Percentiles rank a stretch among this genome's conserved stretches.
These are phyloP conservation scores for Nylanderia fulva DNA, from an alignment of 1,140 invertebrate species.

Conservation along the genomic window DNA sequence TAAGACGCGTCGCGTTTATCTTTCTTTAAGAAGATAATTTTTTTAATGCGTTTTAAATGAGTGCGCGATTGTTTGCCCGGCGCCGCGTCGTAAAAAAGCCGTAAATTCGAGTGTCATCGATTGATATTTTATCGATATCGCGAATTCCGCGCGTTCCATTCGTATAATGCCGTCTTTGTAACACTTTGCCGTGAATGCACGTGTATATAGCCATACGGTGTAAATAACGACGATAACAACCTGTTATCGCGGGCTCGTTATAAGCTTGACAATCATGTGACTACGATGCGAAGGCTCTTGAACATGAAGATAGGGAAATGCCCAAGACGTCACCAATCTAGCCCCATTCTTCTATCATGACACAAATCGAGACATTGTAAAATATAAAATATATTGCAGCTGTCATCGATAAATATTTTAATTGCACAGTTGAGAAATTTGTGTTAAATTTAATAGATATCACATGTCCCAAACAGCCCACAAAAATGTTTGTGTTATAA, in stretches of 20 bases:
- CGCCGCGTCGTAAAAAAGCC: too few species aligned
- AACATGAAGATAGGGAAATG: constrained; percentile 36
- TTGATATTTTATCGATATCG: constrained; percentile 44
- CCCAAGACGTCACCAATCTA: neutral
- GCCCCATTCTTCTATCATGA: constrained; percentile 16
- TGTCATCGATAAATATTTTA: neutral
- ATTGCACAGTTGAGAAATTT: too few species aligned
- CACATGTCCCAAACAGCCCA: too few species aligned
- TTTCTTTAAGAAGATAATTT: too few species aligned
- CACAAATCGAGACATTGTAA: neutral
- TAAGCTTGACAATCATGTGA: constrained; percentile 34
- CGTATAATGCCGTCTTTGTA: neutral
- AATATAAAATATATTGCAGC: neutral
- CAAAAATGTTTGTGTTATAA: too few species aligned
- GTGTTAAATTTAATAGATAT: too few species aligned
- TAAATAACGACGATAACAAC: constrained; percentile 51
- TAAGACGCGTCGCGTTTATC: too few species aligned
- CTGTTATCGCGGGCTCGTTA: constrained; percentile 30
- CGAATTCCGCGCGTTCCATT: constrained; percentile 22
- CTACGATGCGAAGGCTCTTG: constrained; percentile 12
- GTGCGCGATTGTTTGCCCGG: neutral
- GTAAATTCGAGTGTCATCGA: constrained; percentile 14
- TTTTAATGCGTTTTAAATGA: neutral
- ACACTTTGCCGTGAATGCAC: neutral
- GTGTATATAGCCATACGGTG: neutral